Evolutionary conservation across 2,797 vertebrate genomes (phyloP).

Genomic region (Chrosomus eos): DNA sequence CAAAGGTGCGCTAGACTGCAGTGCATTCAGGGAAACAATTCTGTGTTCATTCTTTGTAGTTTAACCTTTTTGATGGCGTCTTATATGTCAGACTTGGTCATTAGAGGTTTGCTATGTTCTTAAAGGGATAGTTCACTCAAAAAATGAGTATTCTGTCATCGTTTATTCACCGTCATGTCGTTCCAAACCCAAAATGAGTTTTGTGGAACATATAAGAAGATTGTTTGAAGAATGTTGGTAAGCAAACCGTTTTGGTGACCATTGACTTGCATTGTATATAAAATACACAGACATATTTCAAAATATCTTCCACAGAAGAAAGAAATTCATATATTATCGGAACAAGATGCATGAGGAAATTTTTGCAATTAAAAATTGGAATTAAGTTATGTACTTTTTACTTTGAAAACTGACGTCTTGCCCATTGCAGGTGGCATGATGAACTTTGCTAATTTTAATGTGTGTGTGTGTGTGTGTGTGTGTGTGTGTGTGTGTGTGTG

Average conservation of each 20-base stretch:
- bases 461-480: neutral
- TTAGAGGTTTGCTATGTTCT: neutral
- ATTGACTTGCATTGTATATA: no score
- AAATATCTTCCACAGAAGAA: neutral
- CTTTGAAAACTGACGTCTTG: no score
- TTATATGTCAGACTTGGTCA: neutral
- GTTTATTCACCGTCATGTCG: neutral
- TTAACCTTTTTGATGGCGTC: neutral
- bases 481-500: no score
- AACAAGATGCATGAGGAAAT: neutral
- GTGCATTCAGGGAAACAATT: constrained; percentile 9
- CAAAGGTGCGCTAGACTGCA: constrained; percentile 24
- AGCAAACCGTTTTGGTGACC: neutral
- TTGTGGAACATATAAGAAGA: neutral
- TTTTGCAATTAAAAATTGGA: neutral
- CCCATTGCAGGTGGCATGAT: neutral
- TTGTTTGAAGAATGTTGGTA: constrained; percentile 11
- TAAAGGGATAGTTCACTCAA: neutral
- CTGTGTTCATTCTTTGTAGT: constrained; percentile 4
- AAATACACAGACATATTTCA: neutral
- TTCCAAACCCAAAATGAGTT: neutral
- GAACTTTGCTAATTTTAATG: neutral
- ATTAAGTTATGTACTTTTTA: neutral
- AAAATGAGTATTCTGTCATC: neutral
- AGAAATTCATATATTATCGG: neutral